These are phyloP conservation scores for Creontiades dilutus DNA, from an alignment of 2,888 invertebrate species.

Conservation along the genomic window DNA sequence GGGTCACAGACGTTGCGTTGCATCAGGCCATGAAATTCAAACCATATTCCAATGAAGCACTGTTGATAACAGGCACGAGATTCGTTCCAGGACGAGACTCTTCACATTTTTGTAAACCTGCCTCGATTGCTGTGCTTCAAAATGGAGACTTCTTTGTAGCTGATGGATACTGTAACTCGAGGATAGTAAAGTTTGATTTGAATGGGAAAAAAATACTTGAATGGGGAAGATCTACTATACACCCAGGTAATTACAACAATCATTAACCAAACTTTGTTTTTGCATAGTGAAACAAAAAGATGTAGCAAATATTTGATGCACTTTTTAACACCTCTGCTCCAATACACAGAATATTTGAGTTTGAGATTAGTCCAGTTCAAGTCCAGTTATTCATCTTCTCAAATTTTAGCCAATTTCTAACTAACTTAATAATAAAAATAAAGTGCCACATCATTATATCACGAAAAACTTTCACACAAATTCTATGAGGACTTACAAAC, in stretches of 20 bases:
- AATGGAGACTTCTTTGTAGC: conserved; percentile 96
- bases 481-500: too few species aligned
- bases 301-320: too few species aligned
- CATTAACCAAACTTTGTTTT: not conserved
- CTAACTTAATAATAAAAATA: too few species aligned
- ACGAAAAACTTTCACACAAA: too few species aligned
- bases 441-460: too few species aligned
- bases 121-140: conserved; percentile 92
- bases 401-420: too few species aligned
- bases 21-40: conserved; percentile 96
- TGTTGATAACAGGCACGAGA: conserved; percentile 88
- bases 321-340: too few species aligned
- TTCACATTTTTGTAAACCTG: conserved; percentile 94
- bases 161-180: conserved; percentile 96
- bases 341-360: too few species aligned
- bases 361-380: too few species aligned
- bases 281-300: too few species aligned
- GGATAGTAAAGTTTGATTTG: conserved; percentile 88
- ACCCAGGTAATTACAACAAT: conserved; percentile 74
- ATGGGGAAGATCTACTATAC: conserved; percentile 75
- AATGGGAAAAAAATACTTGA: conserved; percentile 80
- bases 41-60: conserved; percentile 85
- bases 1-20: conserved; percentile 97
- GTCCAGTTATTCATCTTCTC: too few species aligned
- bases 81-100: conserved; percentile 90